phyloP scores from a whole-genome alignment of 2,888 invertebrate species.

The Anthoptus insignis region DNA sequence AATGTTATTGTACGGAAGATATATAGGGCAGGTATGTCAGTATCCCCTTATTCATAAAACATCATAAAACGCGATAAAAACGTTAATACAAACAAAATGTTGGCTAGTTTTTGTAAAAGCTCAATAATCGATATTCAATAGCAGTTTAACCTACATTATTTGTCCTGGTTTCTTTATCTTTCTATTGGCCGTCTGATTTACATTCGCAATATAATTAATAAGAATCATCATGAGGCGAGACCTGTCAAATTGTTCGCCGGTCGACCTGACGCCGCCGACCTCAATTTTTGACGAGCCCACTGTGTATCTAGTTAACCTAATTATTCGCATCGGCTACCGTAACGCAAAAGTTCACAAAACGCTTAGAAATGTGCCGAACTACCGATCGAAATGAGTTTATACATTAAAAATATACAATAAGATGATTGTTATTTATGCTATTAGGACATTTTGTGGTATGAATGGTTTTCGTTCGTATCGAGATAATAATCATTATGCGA shows the following conservation, averaged over 20 bases:
- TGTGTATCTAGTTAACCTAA: conserved; percentile 29
- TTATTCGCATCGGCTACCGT: conserved; percentile 21
- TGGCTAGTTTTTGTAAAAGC: no score
- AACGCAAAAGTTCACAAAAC: conserved; percentile 17
- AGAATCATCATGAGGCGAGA: conserved; percentile 9
- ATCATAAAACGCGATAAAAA: no score
- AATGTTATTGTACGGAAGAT: no score
- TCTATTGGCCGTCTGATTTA: background rate
- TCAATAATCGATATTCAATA: background rate
- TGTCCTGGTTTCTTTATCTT: conserved; percentile 4
- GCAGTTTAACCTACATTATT: conserved; percentile 7
- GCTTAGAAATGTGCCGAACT: conserved; percentile 1
- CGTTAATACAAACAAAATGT: no score
- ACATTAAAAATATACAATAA: no score
- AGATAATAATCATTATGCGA: no score
- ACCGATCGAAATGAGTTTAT: background rate
- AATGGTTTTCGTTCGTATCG: no score
- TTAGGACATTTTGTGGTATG: no score
- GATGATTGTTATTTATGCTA: no score
- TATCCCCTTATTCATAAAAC: no score
- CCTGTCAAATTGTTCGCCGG: conserved; percentile 3
- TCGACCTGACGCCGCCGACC: conserved; percentile 16
- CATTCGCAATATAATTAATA: conserved; percentile 1
- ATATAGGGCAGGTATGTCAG: no score
- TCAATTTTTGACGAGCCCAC: conserved; percentile 15